Conservation (phyloP, 2,797 vertebrate species). For the Takifugu rubripes region DNA sequence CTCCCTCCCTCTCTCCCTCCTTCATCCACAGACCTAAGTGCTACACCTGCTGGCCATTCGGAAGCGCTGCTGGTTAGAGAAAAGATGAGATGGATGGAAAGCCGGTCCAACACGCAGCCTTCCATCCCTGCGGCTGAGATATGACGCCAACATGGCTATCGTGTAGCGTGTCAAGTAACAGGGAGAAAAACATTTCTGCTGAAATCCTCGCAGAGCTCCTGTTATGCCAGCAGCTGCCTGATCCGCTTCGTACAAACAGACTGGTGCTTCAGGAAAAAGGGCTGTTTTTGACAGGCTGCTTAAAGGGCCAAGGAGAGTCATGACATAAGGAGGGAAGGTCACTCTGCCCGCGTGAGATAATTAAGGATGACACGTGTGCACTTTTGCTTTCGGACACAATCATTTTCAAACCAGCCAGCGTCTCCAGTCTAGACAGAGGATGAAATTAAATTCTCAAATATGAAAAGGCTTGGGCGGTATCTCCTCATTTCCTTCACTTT, state of each 20-base stretch:
- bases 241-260: slow-evolving; percentile 49
- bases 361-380: slow-evolving; percentile 45
- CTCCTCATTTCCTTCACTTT: slow-evolving; percentile 5
- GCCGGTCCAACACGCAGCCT: slow-evolving; percentile 45
- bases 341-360: slow-evolving; percentile 46
- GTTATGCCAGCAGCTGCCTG: slow-evolving; percentile 27
- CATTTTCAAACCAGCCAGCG: slow-evolving; percentile 41
- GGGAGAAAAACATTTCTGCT: slow-evolving; percentile 29
- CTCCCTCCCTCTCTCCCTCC: slow-evolving; percentile 16
- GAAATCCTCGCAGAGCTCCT: slow-evolving; percentile 40
- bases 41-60: slow-evolving; percentile 69
- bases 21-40: slow-evolving; percentile 56
- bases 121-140: slow-evolving; percentile 39
- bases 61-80: slow-evolving; percentile 33
- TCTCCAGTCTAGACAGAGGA: slow-evolving; percentile 6
- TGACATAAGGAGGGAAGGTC: slow-evolving; percentile 58
- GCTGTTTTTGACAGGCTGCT: slow-evolving; percentile 65
- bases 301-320: slow-evolving; percentile 51
- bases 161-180: slow-evolving; percentile 11
- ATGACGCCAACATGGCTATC: slow-evolving; percentile 49
- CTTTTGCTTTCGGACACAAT: slow-evolving; percentile 62
- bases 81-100: slow-evolving; percentile 33
- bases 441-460: slow-evolving; percentile 46
- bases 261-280: slow-evolving; percentile 19
- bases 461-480: slow-evolving; percentile 15